Evolutionary conservation across 2,888 invertebrate species (phyloP).

Genomic region (Leptopterna dolabrata): DNA sequence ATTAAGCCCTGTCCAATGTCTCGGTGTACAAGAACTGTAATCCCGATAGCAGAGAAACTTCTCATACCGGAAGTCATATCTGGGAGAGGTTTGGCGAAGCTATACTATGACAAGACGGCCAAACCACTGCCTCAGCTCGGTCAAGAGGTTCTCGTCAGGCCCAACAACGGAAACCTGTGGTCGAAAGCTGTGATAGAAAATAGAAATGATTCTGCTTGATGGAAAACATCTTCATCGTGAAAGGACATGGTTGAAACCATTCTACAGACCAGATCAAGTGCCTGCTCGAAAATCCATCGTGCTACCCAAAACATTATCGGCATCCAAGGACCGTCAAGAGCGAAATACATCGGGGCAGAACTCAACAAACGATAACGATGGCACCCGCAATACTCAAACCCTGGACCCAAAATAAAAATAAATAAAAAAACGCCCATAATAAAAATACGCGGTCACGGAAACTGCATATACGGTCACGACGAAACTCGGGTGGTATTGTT

Average conservation of each 20-base stretch:
- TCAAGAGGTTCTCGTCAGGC: neutral
- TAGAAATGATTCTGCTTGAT: neutral
- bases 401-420: too few species aligned
- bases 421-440: too few species aligned
- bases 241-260: neutral
- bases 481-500: too few species aligned
- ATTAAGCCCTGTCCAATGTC: constrained; percentile 1
- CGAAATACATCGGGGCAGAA: too few species aligned
- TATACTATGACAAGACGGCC: neutral
- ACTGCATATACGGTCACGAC: too few species aligned
- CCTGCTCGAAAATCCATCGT: too few species aligned
- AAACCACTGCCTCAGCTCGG: neutral
- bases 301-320: too few species aligned
- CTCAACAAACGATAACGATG: too few species aligned
- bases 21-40: neutral
- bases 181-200: neutral
- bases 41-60: neutral
- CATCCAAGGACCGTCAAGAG: too few species aligned
- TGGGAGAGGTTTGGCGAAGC: neutral
- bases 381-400: too few species aligned
- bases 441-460: too few species aligned
- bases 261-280: too few species aligned
- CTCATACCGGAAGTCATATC: neutral
- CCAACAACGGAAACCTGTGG: neutral
- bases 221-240: neutral